Conservation (phyloP, 1,140 invertebrate species). For the Drosophila fuyamai region DNA sequence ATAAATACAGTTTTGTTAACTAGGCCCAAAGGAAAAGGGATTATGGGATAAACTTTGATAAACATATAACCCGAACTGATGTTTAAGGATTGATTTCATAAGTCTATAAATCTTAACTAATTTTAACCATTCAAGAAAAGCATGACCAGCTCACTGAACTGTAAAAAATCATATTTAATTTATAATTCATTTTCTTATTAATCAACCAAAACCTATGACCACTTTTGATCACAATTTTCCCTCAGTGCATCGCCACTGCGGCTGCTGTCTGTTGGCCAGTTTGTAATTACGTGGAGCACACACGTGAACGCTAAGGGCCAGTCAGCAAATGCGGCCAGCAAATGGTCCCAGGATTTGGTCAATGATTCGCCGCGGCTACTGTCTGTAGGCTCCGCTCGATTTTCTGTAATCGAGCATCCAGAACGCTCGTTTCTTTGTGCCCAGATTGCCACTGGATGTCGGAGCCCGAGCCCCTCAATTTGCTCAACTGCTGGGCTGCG, state of each 20-base stretch:
- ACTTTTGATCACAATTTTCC: not conserved
- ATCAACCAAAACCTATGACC: no score
- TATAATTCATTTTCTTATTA: no score
- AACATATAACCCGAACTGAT: no score
- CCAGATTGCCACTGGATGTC: constrained; percentile 36
- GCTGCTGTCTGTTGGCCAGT: constrained; percentile 30
- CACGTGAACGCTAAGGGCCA: constrained; percentile 52
- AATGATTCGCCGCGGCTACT: constrained; percentile 47
- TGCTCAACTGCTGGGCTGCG: constrained; percentile 13
- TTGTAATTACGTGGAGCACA: constrained; percentile 45
- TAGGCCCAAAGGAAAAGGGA: no score
- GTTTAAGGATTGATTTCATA: no score
- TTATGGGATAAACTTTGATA: no score
- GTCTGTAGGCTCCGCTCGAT: constrained; percentile 24
- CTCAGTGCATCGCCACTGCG: not conserved
- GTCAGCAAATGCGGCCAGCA: constrained; percentile 12
- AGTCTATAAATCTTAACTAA: no score
- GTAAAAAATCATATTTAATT: no score
- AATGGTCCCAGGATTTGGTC: constrained; percentile 42
- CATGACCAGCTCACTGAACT: no score
- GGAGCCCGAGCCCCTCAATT: constrained; percentile 29
- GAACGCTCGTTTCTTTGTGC: constrained; percentile 12
- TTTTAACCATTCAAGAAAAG: no score
- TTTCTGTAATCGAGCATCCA: constrained; percentile 26
- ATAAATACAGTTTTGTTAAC: no score